Evolutionary conservation across 2,888 invertebrate genomes (phyloP).

Genomic region (Torymus auratus): DNA sequence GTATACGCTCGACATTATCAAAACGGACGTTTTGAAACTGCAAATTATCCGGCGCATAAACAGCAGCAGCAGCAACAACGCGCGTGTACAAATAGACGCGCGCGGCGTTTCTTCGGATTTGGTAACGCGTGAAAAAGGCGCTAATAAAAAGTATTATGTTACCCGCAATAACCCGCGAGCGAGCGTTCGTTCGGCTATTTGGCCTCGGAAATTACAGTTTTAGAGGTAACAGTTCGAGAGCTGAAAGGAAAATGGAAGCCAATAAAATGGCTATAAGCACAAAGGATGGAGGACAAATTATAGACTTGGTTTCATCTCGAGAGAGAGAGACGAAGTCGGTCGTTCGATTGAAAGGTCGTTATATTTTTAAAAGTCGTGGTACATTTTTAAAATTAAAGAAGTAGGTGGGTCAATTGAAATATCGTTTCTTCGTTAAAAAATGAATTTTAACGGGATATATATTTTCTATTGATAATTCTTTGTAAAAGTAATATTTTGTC

Average conservation of each 20-base stretch:
- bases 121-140: conserved; percentile 13
- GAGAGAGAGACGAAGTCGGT: too few relatives aligned
- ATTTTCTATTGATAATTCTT: too few relatives aligned
- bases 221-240: conserved; percentile 1
- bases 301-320: too few relatives aligned
- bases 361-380: too few relatives aligned
- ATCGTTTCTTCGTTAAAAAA: too few relatives aligned
- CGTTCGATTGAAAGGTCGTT: too few relatives aligned
- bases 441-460: too few relatives aligned
- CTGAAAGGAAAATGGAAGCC: background rate
- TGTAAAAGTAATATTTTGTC: too few relatives aligned
- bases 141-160: conserved; percentile 24
- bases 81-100: background rate
- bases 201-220: conserved; percentile 25
- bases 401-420: too few relatives aligned
- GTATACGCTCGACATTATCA: conserved; percentile 21
- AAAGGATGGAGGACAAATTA: background rate
- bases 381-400: too few relatives aligned
- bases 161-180: background rate
- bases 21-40: conserved; percentile 46
- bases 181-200: background rate
- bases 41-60: conserved; percentile 15
- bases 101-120: conserved; percentile 20
- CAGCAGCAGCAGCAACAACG: background rate
- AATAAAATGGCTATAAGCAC: conserved; percentile 21